phyloP scores from a whole-genome alignment of 1,140 invertebrate genomes.

The Penaeus japonicus region DNA sequence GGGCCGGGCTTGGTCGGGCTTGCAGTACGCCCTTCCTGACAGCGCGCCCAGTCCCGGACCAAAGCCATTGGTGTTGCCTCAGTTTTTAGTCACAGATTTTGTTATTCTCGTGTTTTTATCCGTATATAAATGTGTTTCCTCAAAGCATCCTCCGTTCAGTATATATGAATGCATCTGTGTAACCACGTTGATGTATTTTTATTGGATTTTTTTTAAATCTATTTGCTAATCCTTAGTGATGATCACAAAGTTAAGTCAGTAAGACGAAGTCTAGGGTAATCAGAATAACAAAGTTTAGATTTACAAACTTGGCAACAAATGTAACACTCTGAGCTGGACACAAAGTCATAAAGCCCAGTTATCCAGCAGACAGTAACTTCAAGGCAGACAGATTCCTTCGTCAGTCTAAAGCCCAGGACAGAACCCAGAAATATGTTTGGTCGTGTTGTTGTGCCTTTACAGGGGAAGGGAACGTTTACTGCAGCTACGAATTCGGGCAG shows the following conservation, averaged over 20 bases:
- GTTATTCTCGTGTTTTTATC: not conserved
- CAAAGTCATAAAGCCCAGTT: no score
- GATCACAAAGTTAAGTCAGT: not conserved
- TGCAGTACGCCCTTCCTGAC: no score
- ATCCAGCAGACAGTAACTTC: no score
- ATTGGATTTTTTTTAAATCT: not conserved
- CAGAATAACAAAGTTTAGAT: no score
- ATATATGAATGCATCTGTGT: conserved; percentile 20
- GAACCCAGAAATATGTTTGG: conserved; percentile 59
- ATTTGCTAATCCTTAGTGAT: not conserved
- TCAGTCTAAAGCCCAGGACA: not conserved
- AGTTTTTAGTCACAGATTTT: no score
- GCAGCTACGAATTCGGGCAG: conserved; percentile 59
- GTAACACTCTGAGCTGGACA: no score
- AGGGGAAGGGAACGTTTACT: conserved; percentile 58
- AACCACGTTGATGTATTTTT: not conserved
- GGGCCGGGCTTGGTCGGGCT: not conserved
- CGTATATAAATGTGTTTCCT: not conserved
- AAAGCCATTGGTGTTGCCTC: no score
- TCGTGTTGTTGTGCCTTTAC: conserved; percentile 58
- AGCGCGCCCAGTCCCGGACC: no score
- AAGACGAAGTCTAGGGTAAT: not conserved
- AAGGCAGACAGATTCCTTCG: no score
- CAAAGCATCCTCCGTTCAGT: conserved; percentile 11
- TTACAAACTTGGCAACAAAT: no score